These are phyloP conservation scores for Gari tellinella DNA, from an alignment of 2,888 invertebrate genomes.

Conservation along the genomic window DNA sequence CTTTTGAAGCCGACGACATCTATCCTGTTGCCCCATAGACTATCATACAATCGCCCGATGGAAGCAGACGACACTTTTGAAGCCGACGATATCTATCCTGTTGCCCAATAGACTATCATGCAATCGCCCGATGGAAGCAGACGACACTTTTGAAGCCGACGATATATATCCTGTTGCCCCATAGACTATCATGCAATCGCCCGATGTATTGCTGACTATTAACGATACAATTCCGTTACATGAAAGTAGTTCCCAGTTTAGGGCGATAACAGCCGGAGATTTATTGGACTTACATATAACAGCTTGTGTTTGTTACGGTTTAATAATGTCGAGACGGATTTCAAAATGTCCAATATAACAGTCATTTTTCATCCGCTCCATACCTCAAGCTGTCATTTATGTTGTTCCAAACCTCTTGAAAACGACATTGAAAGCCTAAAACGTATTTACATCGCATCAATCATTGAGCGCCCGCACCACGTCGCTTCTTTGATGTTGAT, in stretches of 20 bases:
- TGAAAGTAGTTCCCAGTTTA: conserved; percentile 62
- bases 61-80: too few relatives aligned
- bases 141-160: too few relatives aligned
- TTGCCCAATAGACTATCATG: too few relatives aligned
- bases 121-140: too few relatives aligned
- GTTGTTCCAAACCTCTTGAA: conserved; percentile 62
- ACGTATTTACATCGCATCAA: conserved; percentile 65
- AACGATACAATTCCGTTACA: too few relatives aligned
- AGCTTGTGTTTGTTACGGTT: conserved; percentile 59
- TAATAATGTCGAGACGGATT: conserved; percentile 63
- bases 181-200: too few relatives aligned
- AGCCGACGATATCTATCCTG: too few relatives aligned
- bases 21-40: too few relatives aligned
- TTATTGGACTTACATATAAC: conserved; percentile 56
- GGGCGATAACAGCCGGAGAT: conserved; percentile 56
- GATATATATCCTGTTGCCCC: too few relatives aligned
- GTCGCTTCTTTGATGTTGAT: conserved; percentile 61
- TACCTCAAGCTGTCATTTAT: conserved; percentile 58
- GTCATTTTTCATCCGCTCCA: conserved; percentile 60
- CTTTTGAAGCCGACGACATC: too few relatives aligned
- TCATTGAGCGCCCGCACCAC: conserved; percentile 51
- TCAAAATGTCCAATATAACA: conserved; percentile 64
- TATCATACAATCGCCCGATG: too few relatives aligned
- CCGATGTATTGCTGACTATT: too few relatives aligned
- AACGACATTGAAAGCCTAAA: conserved; percentile 62